A percentile compares a stretch with the other conserved stretches of the same genome.
phyloP scores from a whole-genome alignment of 2,113 vertebrate genomes.

The Trichomycterus rosablanca region DNA sequence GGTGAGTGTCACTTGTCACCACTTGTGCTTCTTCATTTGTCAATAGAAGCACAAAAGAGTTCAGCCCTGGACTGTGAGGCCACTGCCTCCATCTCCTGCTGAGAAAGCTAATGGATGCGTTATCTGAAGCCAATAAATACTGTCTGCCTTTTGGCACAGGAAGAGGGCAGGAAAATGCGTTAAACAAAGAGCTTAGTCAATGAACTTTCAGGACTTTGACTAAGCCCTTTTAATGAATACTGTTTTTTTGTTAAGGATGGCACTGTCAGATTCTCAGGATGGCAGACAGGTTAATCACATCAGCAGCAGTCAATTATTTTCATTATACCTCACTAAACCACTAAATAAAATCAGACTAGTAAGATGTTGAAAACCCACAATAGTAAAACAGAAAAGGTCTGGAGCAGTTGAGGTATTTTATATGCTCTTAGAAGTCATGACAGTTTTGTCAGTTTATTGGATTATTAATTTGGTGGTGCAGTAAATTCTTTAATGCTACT shows the following conservation, averaged over 20 bases:
- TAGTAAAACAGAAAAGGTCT: too few relatives aligned
- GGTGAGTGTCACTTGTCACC: conserved; percentile 54
- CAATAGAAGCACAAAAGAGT: conserved; percentile 55
- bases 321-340: too few relatives aligned
- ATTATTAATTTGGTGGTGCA: too few relatives aligned
- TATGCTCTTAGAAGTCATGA: too few relatives aligned
- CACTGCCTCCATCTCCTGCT: conserved; percentile 25
- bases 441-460: too few relatives aligned
- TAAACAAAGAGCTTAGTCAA: conserved; percentile 37
- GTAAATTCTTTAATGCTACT: too few relatives aligned
- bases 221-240: conserved; percentile 37
- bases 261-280: conserved; percentile 11
- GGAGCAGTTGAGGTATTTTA: too few relatives aligned
- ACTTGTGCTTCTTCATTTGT: conserved; percentile 52
- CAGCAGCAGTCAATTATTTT: too few relatives aligned
- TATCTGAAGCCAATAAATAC: conserved; percentile 25
- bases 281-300: too few relatives aligned
- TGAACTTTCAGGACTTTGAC: conserved; percentile 30
- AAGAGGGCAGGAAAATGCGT: conserved; percentile 20
- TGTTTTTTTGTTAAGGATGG: conserved; percentile 32
- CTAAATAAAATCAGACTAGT: too few relatives aligned
- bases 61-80: conserved; percentile 42
- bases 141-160: conserved; percentile 24
- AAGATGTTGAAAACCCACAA: too few relatives aligned
- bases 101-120: conserved; percentile 15